Evolutionary conservation across 2,888 invertebrate species (phyloP), one percentile per base, ranked within the genome.

Genomic region (Agrotis puta): DNA sequence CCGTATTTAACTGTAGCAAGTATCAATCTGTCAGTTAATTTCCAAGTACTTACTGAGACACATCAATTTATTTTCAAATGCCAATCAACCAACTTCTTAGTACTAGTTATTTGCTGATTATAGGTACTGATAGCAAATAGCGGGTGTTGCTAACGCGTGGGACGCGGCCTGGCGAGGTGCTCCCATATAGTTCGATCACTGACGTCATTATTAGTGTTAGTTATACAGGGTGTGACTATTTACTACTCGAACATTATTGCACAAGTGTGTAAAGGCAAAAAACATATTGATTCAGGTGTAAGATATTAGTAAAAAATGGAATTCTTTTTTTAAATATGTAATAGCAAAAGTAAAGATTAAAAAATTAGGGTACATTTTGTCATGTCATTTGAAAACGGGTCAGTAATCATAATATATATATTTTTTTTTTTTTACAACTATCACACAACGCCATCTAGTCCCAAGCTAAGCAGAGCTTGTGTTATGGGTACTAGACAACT

Each of bases 171-270:
- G 18, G 2, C 64, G 65, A 82, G 77, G 84, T 87, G 86, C 88
- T 91, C 91, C 77, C 91, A 90, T 90, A 88, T 81, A 58, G 86
- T 88, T 90, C 88, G 88, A 90, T 90, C 86, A 67, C 77, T 88
- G 81, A 85, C 88, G 86, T 88, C 86, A 87, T 85, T 82, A 87
- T 84, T 87, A 85, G 84, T 78, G 67, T 86, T 81, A 67, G 18
- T 2, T 51, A 79, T 83, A 88, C 78, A 87, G 77, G 50, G 33
- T 80, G 85, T 65, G 50, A 56, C 22, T 18, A 64, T 79, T 63
- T 20, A n/a, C 13, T 24, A 11, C 16, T 47, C 16, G 43, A 22
- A 62, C 20, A n/a, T 53, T 53, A 16, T 18, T 27, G 9, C 45
- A 47, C 2, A 2, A 48, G n/a, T 65, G n/a, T 72, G 48, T 16